Evolutionary conservation across 2,113 vertebrate species (phyloP), one percentile per base, ranked within the genome.

Genomic region (Nesospiza acunhae): DNA sequence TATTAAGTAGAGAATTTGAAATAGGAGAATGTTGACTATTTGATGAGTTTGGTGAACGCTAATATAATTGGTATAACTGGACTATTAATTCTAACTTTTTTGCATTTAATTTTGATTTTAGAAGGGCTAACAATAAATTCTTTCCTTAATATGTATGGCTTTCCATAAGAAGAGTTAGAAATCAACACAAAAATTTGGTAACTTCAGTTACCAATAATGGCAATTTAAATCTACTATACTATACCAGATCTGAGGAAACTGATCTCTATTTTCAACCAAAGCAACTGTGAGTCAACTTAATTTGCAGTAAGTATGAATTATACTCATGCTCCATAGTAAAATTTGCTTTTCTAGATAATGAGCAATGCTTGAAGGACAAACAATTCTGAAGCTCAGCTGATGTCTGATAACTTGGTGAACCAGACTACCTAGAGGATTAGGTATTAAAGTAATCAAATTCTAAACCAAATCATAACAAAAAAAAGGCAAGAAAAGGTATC

Each of bases 301-400:
- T 42, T 68, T 90, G 27, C 13, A 55, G n/a, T 55, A 23, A 63
- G 18, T 46, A 11, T 35, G 28, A 66, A 70, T 82, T 87, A 21
- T 33, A 14, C 4, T 68, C n/a, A 28, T 26, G 16, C 7, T 56
- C 23, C 5, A 33, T 5, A 9, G 15, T 30, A 18, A 0, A 5
- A 28, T 73, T 64, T 56, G 4, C 4, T 84, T 89, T 84, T 84
- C 12, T 31, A 80, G 16, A 56, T 44, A 20, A 17, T 37, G n/a
- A 17, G 7, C 50, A 66, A 15, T 62, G 3, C 1, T 41, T 26
- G 50, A 62, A 84, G 73, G 60, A 58, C 16, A 49, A 82, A 30
- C 22, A 63, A 44, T 89, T 69, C 55, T 67, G 19, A 8, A 49
- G 42, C 46, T 58, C n/a, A 50, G 4, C 3, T 77, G 26, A 49